phyloP scores from a whole-genome alignment of 2,888 invertebrate species.

The Epinotia demarniana region DNA sequence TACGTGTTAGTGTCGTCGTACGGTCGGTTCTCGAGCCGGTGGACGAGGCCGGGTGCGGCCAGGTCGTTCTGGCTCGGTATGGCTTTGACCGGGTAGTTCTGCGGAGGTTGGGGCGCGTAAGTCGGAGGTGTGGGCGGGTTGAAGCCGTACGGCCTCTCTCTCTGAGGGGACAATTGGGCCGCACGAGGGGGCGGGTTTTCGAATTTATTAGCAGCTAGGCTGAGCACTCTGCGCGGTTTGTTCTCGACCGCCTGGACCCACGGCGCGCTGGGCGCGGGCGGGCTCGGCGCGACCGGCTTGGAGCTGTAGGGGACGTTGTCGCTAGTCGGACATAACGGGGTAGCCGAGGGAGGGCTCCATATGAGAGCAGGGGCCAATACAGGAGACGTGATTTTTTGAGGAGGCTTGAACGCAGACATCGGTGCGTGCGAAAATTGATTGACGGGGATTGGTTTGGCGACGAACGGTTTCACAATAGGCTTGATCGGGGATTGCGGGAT shows the following conservation, averaged over 20 bases:
- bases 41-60: conserved; percentile 77
- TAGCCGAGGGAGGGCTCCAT: conserved; percentile 77
- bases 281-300: conserved; percentile 55
- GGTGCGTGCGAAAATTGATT: conserved; percentile 92
- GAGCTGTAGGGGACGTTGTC: conserved; percentile 59
- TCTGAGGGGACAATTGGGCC: conserved; percentile 52
- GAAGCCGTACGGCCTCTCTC: conserved; percentile 55
- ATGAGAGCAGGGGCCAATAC: conserved; percentile 66
- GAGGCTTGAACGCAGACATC: conserved; percentile 90
- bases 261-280: conserved; percentile 59
- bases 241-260: conserved; percentile 76
- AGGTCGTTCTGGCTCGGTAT: conserved; percentile 74
- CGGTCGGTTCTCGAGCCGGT: conserved; percentile 60
- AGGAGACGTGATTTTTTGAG: conserved; percentile 74
- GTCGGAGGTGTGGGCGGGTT: conserved; percentile 61
- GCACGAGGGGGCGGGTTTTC: conserved; percentile 63
- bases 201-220: conserved; percentile 83
- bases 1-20: conserved; percentile 51
- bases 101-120: conserved; percentile 58
- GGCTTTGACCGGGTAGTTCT: conserved; percentile 65
- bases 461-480: conserved; percentile 72
- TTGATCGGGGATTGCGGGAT: conserved; percentile 67
- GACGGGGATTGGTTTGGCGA: conserved; percentile 85
- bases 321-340: conserved; percentile 62
- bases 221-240: conserved; percentile 78